Conservation (phyloP, 2,797 vertebrate genomes). For the Vespertilio murinus region DNA sequence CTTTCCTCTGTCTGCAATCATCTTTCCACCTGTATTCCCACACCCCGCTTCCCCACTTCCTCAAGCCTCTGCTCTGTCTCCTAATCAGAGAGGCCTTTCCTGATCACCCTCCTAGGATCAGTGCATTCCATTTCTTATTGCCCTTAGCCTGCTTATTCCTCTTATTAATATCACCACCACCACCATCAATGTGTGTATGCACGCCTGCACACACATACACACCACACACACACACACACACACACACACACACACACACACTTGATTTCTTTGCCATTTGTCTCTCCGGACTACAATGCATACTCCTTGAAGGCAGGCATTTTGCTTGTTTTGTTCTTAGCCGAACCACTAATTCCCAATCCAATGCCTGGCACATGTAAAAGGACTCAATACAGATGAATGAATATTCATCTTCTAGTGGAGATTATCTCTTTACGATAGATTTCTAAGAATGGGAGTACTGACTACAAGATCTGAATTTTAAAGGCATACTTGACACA, state of each 20-base stretch:
- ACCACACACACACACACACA: too few species aligned
- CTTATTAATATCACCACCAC: neutral
- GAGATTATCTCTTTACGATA: neutral
- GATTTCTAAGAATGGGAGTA: neutral
- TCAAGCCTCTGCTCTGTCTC: neutral
- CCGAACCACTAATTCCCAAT: neutral
- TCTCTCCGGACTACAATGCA: neutral
- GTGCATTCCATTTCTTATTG: neutral
- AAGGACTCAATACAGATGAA: neutral
- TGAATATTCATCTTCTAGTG: neutral
- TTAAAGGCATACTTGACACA: neutral
- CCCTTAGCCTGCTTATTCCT: neutral
- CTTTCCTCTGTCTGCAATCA: neutral
- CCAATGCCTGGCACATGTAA: neutral
- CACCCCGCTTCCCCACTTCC: neutral
- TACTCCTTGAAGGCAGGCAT: neutral
- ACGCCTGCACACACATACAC: rapidly evolving
- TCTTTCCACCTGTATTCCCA: neutral
- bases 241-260: neutral
- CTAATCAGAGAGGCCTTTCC: neutral
- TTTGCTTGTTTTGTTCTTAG: neutral
- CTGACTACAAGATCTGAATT: neutral
- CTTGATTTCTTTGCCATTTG: neutral
- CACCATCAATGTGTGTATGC: too few species aligned
- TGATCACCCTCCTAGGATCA: neutral